Evolutionary conservation across 2,113 vertebrate species (phyloP).

Genomic region (Thalassoma bifasciatum): DNA sequence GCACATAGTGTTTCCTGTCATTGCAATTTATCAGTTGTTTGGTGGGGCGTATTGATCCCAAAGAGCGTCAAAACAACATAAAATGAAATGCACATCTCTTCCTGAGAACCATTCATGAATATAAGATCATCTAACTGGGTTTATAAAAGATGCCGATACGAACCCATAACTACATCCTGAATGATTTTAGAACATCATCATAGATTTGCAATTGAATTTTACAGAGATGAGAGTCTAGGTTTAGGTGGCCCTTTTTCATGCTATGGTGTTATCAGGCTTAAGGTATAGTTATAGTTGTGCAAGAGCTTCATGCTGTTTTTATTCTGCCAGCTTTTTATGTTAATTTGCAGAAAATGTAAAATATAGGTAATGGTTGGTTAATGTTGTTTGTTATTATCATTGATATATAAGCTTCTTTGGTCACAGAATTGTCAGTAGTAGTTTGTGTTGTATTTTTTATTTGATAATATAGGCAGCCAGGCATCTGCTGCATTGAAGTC

Average conservation of each 20-base stretch:
- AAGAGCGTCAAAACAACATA: constrained; percentile 56
- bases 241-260: background rate
- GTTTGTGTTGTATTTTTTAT: no score
- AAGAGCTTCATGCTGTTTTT: no score
- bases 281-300: background rate
- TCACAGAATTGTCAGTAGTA: no score
- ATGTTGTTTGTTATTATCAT: no score
- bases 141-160: background rate
- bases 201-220: background rate
- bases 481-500: no score
- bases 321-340: no score
- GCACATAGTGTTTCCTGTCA: constrained; percentile 56
- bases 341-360: no score
- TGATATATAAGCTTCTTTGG: no score
- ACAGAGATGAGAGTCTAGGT: background rate
- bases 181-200: background rate
- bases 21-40: constrained; percentile 50
- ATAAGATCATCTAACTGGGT: constrained; percentile 7
- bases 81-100: constrained; percentile 32
- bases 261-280: background rate
- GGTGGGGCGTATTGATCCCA: constrained; percentile 50
- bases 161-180: background rate
- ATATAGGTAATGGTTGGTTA: no score
- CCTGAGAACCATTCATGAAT: constrained; percentile 10
- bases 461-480: no score